Evolutionary conservation across 2,113 vertebrate genomes (phyloP).

Genomic region (Taurulus bubalis): DNA sequence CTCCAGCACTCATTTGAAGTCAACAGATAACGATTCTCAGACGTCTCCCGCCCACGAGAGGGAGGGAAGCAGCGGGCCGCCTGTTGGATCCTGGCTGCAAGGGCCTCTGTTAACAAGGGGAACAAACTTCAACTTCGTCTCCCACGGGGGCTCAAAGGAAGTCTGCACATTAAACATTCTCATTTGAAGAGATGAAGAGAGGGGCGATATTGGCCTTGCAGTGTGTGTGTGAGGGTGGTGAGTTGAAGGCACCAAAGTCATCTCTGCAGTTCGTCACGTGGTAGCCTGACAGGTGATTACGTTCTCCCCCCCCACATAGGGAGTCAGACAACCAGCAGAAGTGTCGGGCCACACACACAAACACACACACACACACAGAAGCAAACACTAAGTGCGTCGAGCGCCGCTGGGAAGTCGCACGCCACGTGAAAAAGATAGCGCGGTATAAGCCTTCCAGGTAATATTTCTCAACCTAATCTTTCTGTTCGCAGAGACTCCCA

Average conservation of each 20-base stretch:
- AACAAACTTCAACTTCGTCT: constrained; percentile 65
- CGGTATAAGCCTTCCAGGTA: constrained; percentile 58
- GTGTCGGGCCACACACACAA: constrained; percentile 13
- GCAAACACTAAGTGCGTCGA: constrained; percentile 20
- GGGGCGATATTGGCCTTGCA: constrained; percentile 9
- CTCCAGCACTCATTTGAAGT: constrained; percentile 69
- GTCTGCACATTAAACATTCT: constrained; percentile 66
- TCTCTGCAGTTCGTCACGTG: not conserved
- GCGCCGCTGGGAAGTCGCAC: constrained; percentile 25
- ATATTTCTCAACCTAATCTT: constrained; percentile 73
- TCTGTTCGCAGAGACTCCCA: constrained; percentile 71
- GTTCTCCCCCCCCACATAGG: not conserved
- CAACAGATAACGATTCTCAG: constrained; percentile 56
- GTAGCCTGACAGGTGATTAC: constrained; percentile 25
- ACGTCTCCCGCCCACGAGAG: constrained; percentile 33
- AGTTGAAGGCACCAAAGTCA: not conserved
- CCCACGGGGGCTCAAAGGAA: constrained; percentile 49
- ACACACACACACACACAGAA: not conserved
- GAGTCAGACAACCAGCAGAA: constrained; percentile 19
- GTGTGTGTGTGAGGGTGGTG: not conserved
- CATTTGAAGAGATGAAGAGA: constrained; percentile 37
- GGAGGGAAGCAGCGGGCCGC: constrained; percentile 43
- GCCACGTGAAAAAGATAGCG: constrained; percentile 48
- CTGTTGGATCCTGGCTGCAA: constrained; percentile 63
- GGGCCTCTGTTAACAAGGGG: constrained; percentile 60